Conservation (phyloP, 2,888 invertebrate species). For the Argynnis bischoffii region DNA sequence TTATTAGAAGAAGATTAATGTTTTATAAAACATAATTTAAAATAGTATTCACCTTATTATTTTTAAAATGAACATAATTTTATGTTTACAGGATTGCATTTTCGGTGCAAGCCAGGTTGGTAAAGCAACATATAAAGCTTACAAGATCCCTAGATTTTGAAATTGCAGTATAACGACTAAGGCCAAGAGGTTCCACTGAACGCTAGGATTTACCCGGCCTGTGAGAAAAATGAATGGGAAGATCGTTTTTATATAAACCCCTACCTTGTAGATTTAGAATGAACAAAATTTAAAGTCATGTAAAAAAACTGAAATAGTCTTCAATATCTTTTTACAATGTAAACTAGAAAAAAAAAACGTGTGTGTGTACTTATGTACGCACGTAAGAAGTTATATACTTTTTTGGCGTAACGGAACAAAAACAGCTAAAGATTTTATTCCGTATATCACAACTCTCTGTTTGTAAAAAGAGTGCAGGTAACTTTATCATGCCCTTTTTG, state of each 20-base stretch:
- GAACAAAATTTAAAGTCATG: background rate
- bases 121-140: conserved; percentile 37
- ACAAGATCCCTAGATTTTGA: conserved; percentile 42
- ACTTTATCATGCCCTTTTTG: no score
- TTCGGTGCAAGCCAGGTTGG: conserved; percentile 13
- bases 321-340: background rate
- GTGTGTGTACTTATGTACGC: no score
- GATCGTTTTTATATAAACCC: conserved; percentile 45
- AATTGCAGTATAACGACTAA: conserved; percentile 57
- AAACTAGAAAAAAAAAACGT: no score
- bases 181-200: conserved; percentile 47
- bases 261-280: conserved; percentile 4
- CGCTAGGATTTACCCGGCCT: conserved; percentile 55
- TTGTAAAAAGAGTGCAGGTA: no score
- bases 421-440: no score
- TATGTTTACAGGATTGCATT: conserved; percentile 1
- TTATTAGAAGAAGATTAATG: conserved; percentile 31
- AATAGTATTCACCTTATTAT: background rate
- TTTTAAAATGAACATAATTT: background rate
- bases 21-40: background rate
- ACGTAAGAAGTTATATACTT: no score
- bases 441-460: no score
- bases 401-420: no score
- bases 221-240: conserved; percentile 53
- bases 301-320: background rate